These are phyloP conservation scores for Neoseiulus cucumeris DNA, from an alignment of 1,140 invertebrate species.

Conservation along the genomic window DNA sequence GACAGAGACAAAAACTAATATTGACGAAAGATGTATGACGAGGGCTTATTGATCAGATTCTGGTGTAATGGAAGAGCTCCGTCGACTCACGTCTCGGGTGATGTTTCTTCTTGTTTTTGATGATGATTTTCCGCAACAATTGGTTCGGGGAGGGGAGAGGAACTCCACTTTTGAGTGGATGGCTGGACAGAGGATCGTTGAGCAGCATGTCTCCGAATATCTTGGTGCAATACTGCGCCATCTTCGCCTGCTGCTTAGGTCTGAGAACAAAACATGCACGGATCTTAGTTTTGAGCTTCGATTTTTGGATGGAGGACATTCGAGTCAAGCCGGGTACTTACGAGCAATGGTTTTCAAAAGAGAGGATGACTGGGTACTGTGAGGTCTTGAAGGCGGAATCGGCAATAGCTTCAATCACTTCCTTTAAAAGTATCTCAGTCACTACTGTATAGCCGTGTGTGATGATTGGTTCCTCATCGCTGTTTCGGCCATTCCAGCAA, in stretches of 20 bases:
- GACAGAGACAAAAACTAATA: too few species aligned
- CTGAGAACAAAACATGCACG: constrained; percentile 33
- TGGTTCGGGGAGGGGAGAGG: constrained; percentile 64
- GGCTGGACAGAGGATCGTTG: constrained; percentile 60
- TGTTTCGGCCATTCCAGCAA: constrained; percentile 77
- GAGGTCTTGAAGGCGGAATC: constrained; percentile 96
- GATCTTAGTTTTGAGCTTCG: neutral
- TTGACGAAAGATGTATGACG: too few species aligned
- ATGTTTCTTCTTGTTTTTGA: constrained; percentile 96
- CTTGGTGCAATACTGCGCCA: constrained; percentile 83
- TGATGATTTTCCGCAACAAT: constrained; percentile 76
- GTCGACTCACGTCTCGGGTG: constrained; percentile 30
- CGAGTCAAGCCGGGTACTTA: constrained; percentile 22
- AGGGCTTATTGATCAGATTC: too few species aligned
- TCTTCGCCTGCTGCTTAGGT: constrained; percentile 83
- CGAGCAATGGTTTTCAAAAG: constrained; percentile 90
- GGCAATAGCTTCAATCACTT: constrained; percentile 88
- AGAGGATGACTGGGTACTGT: constrained; percentile 82
- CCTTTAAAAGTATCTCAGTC: constrained; percentile 61
- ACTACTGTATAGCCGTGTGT: constrained; percentile 95
- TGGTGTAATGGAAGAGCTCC: too few species aligned
- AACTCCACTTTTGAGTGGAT: constrained; percentile 51
- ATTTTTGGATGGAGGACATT: neutral
- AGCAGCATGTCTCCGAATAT: constrained; percentile 89
- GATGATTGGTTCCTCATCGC: constrained; percentile 77